Percentiles rank a stretch among this genome's conserved stretches.
Conservation (phyloP, 2,797 vertebrate species). For the Iguana delicatissima region DNA sequence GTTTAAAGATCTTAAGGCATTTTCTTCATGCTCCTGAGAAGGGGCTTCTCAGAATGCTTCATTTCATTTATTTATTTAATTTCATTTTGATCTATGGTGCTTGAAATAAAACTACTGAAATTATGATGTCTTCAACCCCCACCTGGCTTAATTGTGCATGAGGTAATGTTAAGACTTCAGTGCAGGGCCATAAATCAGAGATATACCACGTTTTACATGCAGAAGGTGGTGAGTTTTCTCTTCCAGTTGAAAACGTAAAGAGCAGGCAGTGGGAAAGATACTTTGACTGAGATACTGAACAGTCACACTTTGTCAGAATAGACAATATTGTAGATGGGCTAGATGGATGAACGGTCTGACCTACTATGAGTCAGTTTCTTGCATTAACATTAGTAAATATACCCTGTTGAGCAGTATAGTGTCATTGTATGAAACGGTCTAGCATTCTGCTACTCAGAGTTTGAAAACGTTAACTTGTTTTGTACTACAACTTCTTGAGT, state of each 20-base stretch:
- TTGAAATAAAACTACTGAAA: background rate
- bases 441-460: background rate
- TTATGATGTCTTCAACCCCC: background rate
- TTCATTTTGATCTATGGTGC: background rate
- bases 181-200: background rate
- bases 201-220: background rate
- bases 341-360: background rate
- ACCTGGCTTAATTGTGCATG: background rate
- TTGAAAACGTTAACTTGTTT: too few species aligned
- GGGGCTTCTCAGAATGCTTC: background rate
- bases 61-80: slow-evolving; percentile 16
- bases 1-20: accelerated
- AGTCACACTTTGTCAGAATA: background rate
- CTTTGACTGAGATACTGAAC: background rate
- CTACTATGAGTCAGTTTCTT: background rate
- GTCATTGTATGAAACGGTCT: too few species aligned
- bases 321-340: background rate
- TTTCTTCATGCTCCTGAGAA: background rate
- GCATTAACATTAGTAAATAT: background rate
- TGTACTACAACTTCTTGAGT: too few species aligned
- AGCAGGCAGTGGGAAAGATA: background rate
- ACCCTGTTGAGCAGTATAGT: background rate
- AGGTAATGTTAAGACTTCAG: background rate
- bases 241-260: background rate
- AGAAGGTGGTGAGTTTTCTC: background rate